Conservation (phyloP, 2,797 vertebrate species). For the Periophthalmus magnuspinnatus region DNA sequence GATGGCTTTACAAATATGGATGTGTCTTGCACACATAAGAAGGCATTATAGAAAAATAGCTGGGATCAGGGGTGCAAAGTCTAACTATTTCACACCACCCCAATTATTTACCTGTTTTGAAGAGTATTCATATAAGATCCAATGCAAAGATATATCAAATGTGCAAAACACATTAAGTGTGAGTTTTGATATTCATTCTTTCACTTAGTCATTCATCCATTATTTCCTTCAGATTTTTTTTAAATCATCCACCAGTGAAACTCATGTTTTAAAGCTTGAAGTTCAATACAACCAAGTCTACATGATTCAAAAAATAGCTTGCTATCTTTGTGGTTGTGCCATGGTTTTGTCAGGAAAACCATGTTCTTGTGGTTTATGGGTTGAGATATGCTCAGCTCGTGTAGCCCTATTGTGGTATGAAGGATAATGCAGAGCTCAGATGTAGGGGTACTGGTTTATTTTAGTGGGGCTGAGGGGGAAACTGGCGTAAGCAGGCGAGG, state of each 20-base stretch:
- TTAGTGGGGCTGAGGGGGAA: conserved; percentile 97
- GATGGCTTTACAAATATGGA: conserved; percentile 98
- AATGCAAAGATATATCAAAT: conserved; percentile 99
- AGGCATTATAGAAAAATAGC: conserved; percentile 99
- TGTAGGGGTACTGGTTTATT: conserved; percentile 97
- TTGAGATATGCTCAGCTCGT: conserved; percentile 43
- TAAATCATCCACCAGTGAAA: conserved; percentile 65
- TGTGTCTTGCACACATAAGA: conserved; percentile 98
- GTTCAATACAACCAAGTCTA: conserved; percentile 97
- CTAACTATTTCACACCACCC: conserved; percentile 84
- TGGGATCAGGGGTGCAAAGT: conserved; percentile 85
- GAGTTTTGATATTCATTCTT: conserved; percentile 79
- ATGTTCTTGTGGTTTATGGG: conserved; percentile 76
- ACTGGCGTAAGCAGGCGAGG: conserved; percentile 91
- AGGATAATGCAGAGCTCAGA: conserved; percentile 80
- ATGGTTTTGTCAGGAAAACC: conserved; percentile 92
- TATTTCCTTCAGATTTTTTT: conserved; percentile 65
- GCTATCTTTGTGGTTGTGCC: conserved; percentile 90
- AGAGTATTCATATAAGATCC: conserved; percentile 95
- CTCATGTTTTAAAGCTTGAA: conserved; percentile 91
- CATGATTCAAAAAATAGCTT: conserved; percentile 95
- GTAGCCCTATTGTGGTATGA: conserved; percentile 67
- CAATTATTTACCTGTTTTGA: conserved; percentile 94
- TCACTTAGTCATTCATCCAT: conserved; percentile 72
- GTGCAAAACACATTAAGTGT: conserved; percentile 99